phyloP scores from a whole-genome alignment of 1,140 invertebrate genomes.

The Drosophila sucinea region DNA sequence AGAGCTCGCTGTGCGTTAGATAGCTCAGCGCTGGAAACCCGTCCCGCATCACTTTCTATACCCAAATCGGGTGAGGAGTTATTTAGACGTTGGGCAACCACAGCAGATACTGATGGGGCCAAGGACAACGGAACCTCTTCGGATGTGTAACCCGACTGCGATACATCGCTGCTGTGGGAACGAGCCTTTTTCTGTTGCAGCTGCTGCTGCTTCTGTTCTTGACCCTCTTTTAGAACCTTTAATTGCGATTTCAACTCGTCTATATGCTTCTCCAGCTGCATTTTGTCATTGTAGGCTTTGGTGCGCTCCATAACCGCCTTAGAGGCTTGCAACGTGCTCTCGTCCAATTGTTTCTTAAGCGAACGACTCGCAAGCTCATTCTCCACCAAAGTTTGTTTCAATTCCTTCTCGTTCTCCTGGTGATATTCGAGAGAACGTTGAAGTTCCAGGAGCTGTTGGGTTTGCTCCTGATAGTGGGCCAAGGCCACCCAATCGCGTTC shows the following conservation, averaged over 20 bases:
- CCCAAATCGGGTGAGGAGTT: slow-evolving; percentile 89
- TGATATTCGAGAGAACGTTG: slow-evolving; percentile 70
- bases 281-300: slow-evolving; percentile 86
- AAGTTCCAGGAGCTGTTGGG: slow-evolving; percentile 55
- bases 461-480: slow-evolving; percentile 51
- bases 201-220: slow-evolving; percentile 34
- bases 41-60: slow-evolving; percentile 88
- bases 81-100: slow-evolving; percentile 70
- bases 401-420: slow-evolving; percentile 76
- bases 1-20: slow-evolving; percentile 58
- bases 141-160: slow-evolving; percentile 75
- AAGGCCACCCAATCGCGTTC: slow-evolving; percentile 64
- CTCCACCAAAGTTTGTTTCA: slow-evolving; percentile 73
- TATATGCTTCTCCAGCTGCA: slow-evolving; percentile 77
- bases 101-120: slow-evolving; percentile 30
- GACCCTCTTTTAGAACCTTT: slow-evolving; percentile 29
- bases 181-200: slow-evolving; percentile 37
- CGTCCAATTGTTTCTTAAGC: slow-evolving; percentile 75
- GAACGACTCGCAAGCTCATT: slow-evolving; percentile 64
- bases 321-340: slow-evolving; percentile 84
- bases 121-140: slow-evolving; percentile 66
- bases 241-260: slow-evolving; percentile 80
- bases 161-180: slow-evolving; percentile 65
- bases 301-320: slow-evolving; percentile 86
- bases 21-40: slow-evolving; percentile 85